Evolutionary conservation across 2,888 invertebrate genomes (phyloP).

Genomic region (Caenorhabditis panamensis): DNA sequence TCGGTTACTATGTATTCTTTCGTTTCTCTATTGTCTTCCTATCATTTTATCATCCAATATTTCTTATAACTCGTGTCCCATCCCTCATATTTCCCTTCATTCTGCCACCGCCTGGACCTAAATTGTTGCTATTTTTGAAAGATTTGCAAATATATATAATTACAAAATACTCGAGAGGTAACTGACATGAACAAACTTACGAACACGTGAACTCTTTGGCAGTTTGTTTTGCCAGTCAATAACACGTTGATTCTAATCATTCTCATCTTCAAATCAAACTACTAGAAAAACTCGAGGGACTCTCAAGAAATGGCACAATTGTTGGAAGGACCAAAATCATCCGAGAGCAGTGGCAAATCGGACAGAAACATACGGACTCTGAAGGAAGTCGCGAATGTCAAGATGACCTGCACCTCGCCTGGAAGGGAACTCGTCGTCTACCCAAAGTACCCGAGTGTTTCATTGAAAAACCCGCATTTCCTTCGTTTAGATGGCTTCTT

Average conservation of each 20-base stretch:
- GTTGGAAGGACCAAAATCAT: neutral
- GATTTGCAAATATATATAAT: conserved; percentile 23
- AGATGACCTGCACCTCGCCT: conserved; percentile 42
- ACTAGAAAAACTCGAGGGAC: neutral
- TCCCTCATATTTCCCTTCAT: neutral
- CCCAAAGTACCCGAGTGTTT: conserved; percentile 21
- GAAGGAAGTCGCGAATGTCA: conserved; percentile 13
- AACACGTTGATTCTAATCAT: neutral
- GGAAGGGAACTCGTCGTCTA: conserved; percentile 45
- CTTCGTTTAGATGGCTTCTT: conserved; percentile 40
- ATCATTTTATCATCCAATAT: conserved; percentile 16
- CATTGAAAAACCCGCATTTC: too few relatives aligned
- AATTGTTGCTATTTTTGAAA: neutral
- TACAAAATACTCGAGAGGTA: too few relatives aligned
- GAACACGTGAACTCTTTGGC: too few relatives aligned
- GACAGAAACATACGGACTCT: conserved; percentile 23
- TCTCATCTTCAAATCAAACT: neutral
- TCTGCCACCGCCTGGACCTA: conserved; percentile 23
- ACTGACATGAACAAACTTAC: too few relatives aligned
- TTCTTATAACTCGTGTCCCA: conserved; percentile 16
- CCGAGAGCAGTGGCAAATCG: neutral
- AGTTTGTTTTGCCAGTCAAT: too few relatives aligned
- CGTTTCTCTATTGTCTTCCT: neutral
- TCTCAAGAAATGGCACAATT: neutral
- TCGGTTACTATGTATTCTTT: conserved; percentile 53